Base-by-base conservation (phyloP, 2,113 vertebrate species). In the Heteronetta atricapilla region DNA sequence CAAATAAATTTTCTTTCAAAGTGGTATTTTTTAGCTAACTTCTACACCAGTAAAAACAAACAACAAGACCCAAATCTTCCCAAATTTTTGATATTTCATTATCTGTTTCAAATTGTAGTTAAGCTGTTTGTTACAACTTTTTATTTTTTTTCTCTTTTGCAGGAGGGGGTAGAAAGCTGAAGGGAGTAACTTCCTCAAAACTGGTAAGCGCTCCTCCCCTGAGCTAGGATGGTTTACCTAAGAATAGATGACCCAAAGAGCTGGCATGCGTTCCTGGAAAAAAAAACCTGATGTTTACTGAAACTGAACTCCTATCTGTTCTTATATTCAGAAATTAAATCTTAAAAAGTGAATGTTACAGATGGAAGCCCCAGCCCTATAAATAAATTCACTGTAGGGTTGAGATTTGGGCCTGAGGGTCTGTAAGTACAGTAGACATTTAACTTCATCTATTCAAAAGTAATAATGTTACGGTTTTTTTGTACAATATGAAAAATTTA, bases 81-180 rank as follows among this genome's bases (percentile, higher is more conserved):
- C 25, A 59, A 46, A 23, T 80, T 8, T 48, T 64, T 44, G 3
- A 52, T 17, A 38, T 64, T 67, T 40, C 8, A 67, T 33, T 69
- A 85, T 90, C 78, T 73, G 31, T 96, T 86, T 90, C 53, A 74
- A 90, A 31, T 19, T 77, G 31, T 34, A 86, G 67, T 84, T 84
- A 56, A 96, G 48, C 9, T 95, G 56, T 79, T 89, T 88, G 46
- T 96, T 96, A 70, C 90, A 50, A 56, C 46, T 21, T 66, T 5
- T 85, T 88, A 16, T 83, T 86, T 78, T 82, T 46, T 96, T 82
- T 60, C 96, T 95, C 56, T 97, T 73, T 97, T 96, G 21, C 55
- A 98, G 98, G 97, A 95, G 91, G 86, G 79, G 36, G 89, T 97
- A 90, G 88, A 97, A 82, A 96, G 85, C 94, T 97, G 97, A 97